phyloP scores from a whole-genome alignment of 2,797 vertebrate genomes.

The Rhinichthys osculus region DNA sequence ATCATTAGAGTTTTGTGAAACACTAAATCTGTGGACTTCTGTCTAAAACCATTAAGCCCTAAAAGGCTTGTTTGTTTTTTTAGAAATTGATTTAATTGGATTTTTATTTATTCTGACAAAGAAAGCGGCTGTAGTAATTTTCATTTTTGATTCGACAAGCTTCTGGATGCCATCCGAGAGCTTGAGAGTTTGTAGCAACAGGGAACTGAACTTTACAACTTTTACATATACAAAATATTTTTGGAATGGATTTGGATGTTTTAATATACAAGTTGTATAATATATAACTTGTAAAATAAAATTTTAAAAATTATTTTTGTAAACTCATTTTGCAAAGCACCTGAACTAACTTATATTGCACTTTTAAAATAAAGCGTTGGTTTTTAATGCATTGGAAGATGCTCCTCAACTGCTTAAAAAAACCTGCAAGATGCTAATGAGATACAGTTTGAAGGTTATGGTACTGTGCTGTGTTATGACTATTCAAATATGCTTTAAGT shows the following conservation, averaged over 20 bases:
- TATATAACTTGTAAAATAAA: not conserved
- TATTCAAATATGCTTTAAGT: conserved; percentile 36
- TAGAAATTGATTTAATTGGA: not conserved
- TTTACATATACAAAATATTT: not conserved
- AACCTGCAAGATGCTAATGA: conserved; percentile 42
- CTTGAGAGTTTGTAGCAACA: not conserved
- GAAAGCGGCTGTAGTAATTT: not conserved
- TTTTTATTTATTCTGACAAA: not conserved
- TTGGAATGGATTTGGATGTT: not conserved
- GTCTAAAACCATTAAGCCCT: not conserved
- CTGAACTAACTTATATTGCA: not conserved
- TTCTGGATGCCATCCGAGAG: not conserved
- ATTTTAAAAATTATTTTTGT: not conserved
- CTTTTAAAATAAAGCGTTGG: not conserved
- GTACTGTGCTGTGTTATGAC: conserved; percentile 4
- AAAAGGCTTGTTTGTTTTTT: not conserved
- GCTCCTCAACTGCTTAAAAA: conserved; percentile 35
- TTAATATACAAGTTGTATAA: not conserved
- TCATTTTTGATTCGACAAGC: not conserved
- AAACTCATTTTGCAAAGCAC: not conserved
- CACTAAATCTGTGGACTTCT: not conserved
- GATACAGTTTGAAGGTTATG: conserved; percentile 26
- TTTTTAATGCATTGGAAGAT: conserved; percentile 13
- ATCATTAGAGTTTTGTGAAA: not conserved
- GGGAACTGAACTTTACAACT: not conserved